Base-by-base conservation (phyloP, 2,797 vertebrate species). In the Acomys russatus region DNA sequence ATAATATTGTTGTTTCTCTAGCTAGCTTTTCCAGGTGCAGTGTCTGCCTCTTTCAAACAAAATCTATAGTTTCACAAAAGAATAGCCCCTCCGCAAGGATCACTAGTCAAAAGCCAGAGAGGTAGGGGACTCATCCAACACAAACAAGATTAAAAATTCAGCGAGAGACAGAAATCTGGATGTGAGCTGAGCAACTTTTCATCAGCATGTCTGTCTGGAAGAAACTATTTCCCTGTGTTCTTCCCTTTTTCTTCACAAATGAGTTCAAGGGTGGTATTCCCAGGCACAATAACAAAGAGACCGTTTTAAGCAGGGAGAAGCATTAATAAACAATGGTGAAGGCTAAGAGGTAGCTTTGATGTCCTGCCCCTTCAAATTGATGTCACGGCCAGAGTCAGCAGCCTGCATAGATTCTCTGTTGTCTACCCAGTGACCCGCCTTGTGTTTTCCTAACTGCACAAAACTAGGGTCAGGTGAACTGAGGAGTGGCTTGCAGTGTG, bases 111-210 rank as follows among this genome's bases (percentile, higher is more conserved):
- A 86, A 94, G 80, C n/a, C 76, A 86, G 83, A 96, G 88, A 78
- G 38, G 23, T 90, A 28, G 80, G 92, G 94, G 95, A 18, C 92
- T 96, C 76, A 71, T 98, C 98, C 98, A 98, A 98, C 97, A 98
- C 94, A 98, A 98, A 98, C 97, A 97, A 66, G 54, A 97, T 97
- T 90, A 98, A 98, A 98, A 96, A 98, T 98, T 96, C 12, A 33
- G 66, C 85, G 59, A 92, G 91, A 98, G 97, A 97, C 95, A 98
- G 97, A 97, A 98, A 97, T 97, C 98, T 98, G 98, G 98, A 98
- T 66, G 11, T 91, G 90, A 4, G 94, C 94, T 98, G 94, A 97
- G 78, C 82, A 96, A 80, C 97, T 98, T 98, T 98, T 98, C 98
- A 98, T 98, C 98, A 96, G 94, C 35, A 77, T 74, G 97, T 93